Evolutionary conservation across 2,888 invertebrate species (phyloP).

Genomic region (Bruchidius siliquastri): DNA sequence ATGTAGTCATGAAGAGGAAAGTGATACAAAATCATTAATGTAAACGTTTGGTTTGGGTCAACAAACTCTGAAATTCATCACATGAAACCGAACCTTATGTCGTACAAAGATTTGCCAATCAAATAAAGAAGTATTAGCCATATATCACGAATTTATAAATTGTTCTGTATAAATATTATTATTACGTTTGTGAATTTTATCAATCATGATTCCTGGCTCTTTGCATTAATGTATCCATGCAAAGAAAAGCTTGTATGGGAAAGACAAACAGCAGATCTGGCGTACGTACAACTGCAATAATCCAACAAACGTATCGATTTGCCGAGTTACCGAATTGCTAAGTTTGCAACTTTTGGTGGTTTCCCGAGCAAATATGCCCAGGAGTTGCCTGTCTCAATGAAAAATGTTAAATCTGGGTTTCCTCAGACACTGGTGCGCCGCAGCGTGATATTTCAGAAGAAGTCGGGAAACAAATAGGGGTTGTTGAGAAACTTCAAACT

Average conservation of each 20-base stretch:
- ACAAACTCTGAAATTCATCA: too few relatives aligned
- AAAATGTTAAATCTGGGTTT: neutral
- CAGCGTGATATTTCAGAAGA: neutral
- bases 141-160: too few relatives aligned
- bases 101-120: too few relatives aligned
- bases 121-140: too few relatives aligned
- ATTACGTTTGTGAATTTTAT: too few relatives aligned
- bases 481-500: neutral
- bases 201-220: too few relatives aligned
- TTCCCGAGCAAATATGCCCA: neutral
- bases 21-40: too few relatives aligned
- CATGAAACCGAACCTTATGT: too few relatives aligned
- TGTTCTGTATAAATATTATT: too few relatives aligned
- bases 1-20: too few relatives aligned
- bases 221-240: neutral
- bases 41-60: too few relatives aligned
- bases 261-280: neutral
- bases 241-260: neutral
- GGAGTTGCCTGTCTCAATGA: neutral
- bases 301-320: neutral
- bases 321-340: neutral
- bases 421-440: neutral
- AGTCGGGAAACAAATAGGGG: neutral
- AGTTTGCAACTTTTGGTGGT: neutral
- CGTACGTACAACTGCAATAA: neutral